A percentile compares a stretch with the other conserved stretches of the same genome.
Evolutionary conservation across 2,888 invertebrate species (phyloP).

Genomic region (Eledone cirrhosa): DNA sequence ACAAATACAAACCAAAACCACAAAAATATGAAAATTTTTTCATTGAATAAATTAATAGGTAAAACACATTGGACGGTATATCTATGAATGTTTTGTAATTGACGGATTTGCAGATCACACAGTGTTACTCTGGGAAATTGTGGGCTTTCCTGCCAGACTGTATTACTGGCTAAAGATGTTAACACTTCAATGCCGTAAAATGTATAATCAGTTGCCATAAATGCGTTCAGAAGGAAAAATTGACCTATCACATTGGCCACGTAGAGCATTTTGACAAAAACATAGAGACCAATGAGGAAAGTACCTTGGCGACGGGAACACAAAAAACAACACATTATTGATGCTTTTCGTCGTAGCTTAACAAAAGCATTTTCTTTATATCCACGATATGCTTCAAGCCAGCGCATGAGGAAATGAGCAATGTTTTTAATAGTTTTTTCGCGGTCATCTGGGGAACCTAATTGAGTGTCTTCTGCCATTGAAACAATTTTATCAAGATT

Average conservation of each 20-base stretch:
- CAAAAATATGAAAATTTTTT: constrained; percentile 43
- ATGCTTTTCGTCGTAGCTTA: constrained; percentile 46
- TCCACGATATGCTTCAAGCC: constrained; percentile 53
- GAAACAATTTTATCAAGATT: constrained; percentile 55
- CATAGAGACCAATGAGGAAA: constrained; percentile 57
- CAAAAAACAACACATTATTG: constrained; percentile 51
- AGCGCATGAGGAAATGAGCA: constrained; percentile 52
- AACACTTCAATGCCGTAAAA: constrained; percentile 59
- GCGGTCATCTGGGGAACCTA: constrained; percentile 47
- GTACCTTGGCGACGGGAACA: constrained; percentile 58
- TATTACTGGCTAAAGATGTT: constrained; percentile 38
- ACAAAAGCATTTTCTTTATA: constrained; percentile 51
- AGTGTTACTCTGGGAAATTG: constrained; percentile 46
- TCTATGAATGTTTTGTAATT: constrained; percentile 39
- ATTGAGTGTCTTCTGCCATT: constrained; percentile 54
- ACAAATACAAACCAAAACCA: constrained; percentile 45
- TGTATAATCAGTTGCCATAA: constrained; percentile 56
- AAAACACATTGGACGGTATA: constrained; percentile 45
- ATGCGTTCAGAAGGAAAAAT: constrained; percentile 60
- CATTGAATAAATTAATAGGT: constrained; percentile 43
- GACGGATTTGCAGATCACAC: constrained; percentile 45
- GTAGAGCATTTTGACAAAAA: constrained; percentile 57
- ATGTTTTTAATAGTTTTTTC: constrained; percentile 48
- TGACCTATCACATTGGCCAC: constrained; percentile 61
- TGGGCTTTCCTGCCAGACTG: constrained; percentile 30